phyloP scores from a whole-genome alignment of 2,113 vertebrate genomes.

The Macaca fascicularis region DNA sequence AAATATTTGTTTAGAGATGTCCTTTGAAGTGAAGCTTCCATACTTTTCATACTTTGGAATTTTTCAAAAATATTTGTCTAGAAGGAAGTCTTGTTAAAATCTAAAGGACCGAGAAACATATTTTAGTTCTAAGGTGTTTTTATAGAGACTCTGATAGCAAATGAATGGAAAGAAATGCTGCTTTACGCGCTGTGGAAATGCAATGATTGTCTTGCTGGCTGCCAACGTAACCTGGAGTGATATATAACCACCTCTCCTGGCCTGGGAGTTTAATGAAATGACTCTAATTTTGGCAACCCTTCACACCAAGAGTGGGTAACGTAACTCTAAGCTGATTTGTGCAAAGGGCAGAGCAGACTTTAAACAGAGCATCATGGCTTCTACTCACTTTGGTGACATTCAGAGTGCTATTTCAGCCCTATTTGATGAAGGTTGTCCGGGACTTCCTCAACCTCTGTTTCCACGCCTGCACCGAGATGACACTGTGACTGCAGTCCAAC shows the following conservation, averaged over 20 bases:
- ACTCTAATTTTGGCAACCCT: constrained; percentile 63
- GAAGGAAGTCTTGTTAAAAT: constrained; percentile 32
- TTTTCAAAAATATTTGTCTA: constrained; percentile 24
- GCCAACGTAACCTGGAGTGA: constrained; percentile 60
- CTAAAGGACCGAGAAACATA: constrained; percentile 18
- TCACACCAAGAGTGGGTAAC: background rate
- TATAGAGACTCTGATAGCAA: constrained; percentile 46
- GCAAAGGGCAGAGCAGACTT: background rate
- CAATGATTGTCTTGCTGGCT: constrained; percentile 61
- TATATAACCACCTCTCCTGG: constrained; percentile 37
- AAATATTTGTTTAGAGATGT: constrained; percentile 25
- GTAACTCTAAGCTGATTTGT: constrained; percentile 51
- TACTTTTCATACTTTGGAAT: constrained; percentile 33
- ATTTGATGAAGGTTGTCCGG: background rate
- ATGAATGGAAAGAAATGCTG: constrained; percentile 49
- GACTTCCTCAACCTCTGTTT: background rate
- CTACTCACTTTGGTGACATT: background rate
- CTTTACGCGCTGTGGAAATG: constrained; percentile 27
- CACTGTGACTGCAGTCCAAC: background rate
- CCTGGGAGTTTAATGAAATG: constrained; percentile 71
- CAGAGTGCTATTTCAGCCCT: background rate
- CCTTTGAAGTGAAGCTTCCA: background rate
- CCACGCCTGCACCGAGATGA: background rate
- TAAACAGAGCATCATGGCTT: background rate
- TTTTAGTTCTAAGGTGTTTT: constrained; percentile 40